Conservation (phyloP, 2,888 invertebrate species). For the Notocelia uddmanniana region DNA sequence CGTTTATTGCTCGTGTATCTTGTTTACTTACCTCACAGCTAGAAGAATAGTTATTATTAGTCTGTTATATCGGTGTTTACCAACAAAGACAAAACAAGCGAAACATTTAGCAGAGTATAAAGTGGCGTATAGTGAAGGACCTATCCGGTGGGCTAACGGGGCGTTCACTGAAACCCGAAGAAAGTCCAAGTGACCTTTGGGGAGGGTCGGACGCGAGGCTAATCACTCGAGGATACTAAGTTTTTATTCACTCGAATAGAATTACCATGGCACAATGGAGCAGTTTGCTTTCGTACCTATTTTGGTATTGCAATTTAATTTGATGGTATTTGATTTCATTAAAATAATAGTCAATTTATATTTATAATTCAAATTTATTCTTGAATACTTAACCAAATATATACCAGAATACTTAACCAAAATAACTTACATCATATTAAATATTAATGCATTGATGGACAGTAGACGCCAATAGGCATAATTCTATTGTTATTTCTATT, state of each 20-base stretch:
- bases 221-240: slow-evolving; percentile 10
- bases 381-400: no score
- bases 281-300: not conserved
- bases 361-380: no score
- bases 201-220: not conserved
- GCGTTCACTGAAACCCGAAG: not conserved
- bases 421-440: no score
- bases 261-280: not conserved
- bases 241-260: not conserved
- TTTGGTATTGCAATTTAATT: not conserved
- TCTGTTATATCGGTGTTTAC: slow-evolving; percentile 15
- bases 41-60: not conserved
- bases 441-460: no score
- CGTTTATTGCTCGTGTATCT: no score
- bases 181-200: slow-evolving; percentile 14
- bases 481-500: no score
- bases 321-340: not conserved
- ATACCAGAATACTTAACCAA: no score
- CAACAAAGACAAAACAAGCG: slow-evolving; percentile 28
- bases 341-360: no score
- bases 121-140: not conserved
- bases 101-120: slow-evolving; percentile 28
- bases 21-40: not conserved
- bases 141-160: slow-evolving; percentile 9
- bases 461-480: no score